These are phyloP conservation scores for Champsocephalus esox DNA, from an alignment of 2,797 vertebrate species.

Conservation along the genomic window DNA sequence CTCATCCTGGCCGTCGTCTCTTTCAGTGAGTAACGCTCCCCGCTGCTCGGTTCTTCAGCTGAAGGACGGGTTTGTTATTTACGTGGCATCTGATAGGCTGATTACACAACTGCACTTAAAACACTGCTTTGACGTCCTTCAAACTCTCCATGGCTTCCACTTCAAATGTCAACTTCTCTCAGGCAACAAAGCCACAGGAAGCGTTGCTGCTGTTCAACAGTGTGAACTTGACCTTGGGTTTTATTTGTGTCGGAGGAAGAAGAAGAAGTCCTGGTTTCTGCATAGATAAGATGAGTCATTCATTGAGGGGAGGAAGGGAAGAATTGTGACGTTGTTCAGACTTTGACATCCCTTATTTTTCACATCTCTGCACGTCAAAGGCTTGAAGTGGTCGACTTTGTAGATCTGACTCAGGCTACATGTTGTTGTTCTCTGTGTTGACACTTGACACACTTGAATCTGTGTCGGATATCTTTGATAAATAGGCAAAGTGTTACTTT, in stretches of 20 bases:
- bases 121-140: neutral
- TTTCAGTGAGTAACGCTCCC: constrained; percentile 92
- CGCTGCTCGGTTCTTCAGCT: neutral
- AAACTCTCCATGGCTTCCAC: neutral
- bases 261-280: constrained; percentile 2
- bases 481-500: too few relatives aligned
- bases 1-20: constrained; percentile 93
- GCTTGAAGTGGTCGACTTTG: neutral
- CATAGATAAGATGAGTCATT: constrained; percentile 6
- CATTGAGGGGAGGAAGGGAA: neutral
- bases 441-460: neutral
- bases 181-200: neutral
- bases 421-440: neutral
- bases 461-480: neutral
- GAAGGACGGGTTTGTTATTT: constrained; percentile 33
- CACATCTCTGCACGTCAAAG: neutral
- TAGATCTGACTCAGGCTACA: neutral
- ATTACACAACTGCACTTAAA: constrained; percentile 7
- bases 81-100: neutral
- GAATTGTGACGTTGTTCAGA: neutral
- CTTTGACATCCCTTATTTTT: neutral
- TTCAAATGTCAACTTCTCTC: neutral
- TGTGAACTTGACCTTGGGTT: constrained; percentile 10
- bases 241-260: neutral
- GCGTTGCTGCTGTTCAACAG: neutral